phyloP scores from a whole-genome alignment of 2,113 vertebrate genomes.

The Tor tambroides region DNA sequence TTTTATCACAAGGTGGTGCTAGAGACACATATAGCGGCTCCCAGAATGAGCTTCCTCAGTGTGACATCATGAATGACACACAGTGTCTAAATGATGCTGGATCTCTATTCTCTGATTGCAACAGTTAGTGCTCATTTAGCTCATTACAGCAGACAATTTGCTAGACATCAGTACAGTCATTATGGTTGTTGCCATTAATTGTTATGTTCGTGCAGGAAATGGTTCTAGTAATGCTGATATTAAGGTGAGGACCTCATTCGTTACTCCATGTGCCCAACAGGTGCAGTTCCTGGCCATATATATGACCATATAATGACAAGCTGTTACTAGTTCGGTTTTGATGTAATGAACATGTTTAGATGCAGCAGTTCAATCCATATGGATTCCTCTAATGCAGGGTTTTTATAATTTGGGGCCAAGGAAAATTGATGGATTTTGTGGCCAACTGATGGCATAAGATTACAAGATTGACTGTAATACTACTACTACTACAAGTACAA shows the following conservation, averaged over 20 bases:
- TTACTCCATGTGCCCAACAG: background rate
- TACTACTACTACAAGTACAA: background rate
- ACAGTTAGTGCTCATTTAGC: slow-evolving; percentile 13
- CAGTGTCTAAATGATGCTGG: background rate
- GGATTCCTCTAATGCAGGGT: background rate
- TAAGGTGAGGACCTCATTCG: background rate
- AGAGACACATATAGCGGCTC: slow-evolving; percentile 35
- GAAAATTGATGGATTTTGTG: background rate
- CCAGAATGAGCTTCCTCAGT: background rate
- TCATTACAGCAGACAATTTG: background rate
- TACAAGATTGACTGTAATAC: background rate
- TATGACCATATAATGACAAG: background rate
- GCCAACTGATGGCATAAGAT: background rate
- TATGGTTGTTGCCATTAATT: slow-evolving; percentile 13
- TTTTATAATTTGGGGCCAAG: background rate
- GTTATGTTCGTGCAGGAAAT: background rate
- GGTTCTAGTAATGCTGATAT: background rate
- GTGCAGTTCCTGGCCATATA: background rate
- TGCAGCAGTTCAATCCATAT: background rate
- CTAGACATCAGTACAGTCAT: slow-evolving; percentile 1
- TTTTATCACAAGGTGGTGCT: slow-evolving; percentile 64
- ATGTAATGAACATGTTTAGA: background rate
- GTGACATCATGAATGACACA: slow-evolving; percentile 3
- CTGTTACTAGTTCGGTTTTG: background rate
- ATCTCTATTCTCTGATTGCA: slow-evolving; percentile 1